Evolutionary conservation across 2,797 vertebrate species (phyloP), one percentile per base, ranked within the genome.

Genomic region (Babyrousa celebensis): DNA sequence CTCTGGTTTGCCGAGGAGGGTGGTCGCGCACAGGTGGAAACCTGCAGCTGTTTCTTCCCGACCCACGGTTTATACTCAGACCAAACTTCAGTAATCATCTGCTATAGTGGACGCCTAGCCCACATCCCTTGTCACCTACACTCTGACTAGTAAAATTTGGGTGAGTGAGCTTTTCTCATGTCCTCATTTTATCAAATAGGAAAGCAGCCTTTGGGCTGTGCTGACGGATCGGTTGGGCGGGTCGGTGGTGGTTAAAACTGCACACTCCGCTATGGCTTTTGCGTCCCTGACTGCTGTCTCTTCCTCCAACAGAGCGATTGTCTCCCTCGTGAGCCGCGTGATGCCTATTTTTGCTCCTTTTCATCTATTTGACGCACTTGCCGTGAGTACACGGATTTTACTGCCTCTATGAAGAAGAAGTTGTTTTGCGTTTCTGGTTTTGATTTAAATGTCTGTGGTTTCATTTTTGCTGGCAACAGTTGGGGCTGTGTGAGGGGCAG

Each of bases 351-450:
- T 98, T 8, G 95, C 93, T 43, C 98, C 98, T 0, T 98, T 98
- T 92, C 98, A 98, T 93, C 85, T 99, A 12, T 97, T 98, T 25
- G 98, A 98, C 79, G 98, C 98, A 9, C 97, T 97, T n/a, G 99
- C 98, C 12, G 98, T 99, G 91, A 98, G 99, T 98, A 97, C 43
- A 48, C 43, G 43, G 43, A 10, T 48, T 48, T 48, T 48, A 10
- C 43, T 48, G 43, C 9, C 43, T 48, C 43, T 48, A 48, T 10
- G 43, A 48, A 10, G 43, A 10, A 48, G 6, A 10, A 48, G 43
- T 0, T 32, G 1, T 70, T 94, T 40, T 68, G 7, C 60, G 58
- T 52, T 70, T 87, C 40, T 60, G 8, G 65, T 71, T 2, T 95
- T 84, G 63, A 78, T 79, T 60, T 94, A 25, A 63, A 32, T 32